Conservation (phyloP, 2,113 vertebrate genomes). For the Gallinago jamesoni region DNA sequence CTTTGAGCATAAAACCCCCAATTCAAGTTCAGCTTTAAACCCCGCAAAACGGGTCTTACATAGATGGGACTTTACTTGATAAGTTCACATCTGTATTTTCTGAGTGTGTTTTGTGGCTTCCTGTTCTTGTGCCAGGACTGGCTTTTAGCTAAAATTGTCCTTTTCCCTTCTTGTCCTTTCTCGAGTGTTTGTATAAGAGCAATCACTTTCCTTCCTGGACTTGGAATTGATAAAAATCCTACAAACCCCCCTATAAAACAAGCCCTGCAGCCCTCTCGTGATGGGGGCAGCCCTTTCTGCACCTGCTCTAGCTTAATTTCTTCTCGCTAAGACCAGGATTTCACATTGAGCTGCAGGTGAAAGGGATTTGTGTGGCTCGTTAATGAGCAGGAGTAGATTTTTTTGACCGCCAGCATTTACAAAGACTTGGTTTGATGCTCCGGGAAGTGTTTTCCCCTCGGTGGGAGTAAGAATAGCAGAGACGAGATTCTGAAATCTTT, state of each 20-base stretch:
- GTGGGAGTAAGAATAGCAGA: background rate
- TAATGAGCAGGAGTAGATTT: background rate
- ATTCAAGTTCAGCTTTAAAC: background rate
- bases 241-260: background rate
- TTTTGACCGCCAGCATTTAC: fast-evolving
- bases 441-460: background rate
- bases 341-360: background rate
- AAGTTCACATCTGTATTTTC: background rate
- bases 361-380: background rate
- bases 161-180: background rate
- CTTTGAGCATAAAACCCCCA: background rate
- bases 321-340: background rate
- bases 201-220: background rate
- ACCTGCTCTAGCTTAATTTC: background rate
- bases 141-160: background rate
- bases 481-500: background rate
- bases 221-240: background rate
- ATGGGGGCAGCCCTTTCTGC: background rate
- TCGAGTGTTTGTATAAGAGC: background rate
- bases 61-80: background rate
- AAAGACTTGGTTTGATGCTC: background rate
- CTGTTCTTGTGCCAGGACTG: background rate
- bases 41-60: background rate
- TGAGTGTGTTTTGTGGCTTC: background rate
- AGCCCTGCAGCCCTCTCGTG: background rate